Conservation (phyloP, 2,797 vertebrate species). For the Miichthys miiuy region DNA sequence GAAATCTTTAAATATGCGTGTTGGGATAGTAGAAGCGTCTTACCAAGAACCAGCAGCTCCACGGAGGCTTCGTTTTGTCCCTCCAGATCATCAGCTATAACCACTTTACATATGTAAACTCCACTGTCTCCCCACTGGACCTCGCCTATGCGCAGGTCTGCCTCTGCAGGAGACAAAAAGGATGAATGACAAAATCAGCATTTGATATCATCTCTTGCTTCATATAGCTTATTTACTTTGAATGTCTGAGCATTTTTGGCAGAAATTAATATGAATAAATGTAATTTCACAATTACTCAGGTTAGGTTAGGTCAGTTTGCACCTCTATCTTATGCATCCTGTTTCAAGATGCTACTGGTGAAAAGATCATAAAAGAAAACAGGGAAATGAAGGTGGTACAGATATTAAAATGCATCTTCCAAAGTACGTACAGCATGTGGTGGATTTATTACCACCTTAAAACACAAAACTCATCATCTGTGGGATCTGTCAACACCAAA, state of each 20-base stretch:
- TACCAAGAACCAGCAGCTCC: slow-evolving; percentile 95
- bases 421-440: too few species aligned
- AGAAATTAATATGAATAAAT: not conserved
- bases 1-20: not conserved
- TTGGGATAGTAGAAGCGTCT: slow-evolving; percentile 62
- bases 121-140: slow-evolving; percentile 95
- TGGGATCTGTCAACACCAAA: too few species aligned
- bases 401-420: too few species aligned
- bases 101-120: slow-evolving; percentile 93
- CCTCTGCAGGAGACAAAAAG: slow-evolving; percentile 81
- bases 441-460: too few species aligned
- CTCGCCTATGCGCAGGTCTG: slow-evolving; percentile 92
- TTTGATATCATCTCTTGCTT: not conserved
- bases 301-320: too few species aligned
- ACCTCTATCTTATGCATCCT: too few species aligned
- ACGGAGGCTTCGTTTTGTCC: slow-evolving; percentile 93
- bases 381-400: too few species aligned
- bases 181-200: not conserved
- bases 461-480: too few species aligned
- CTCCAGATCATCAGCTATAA: slow-evolving; percentile 92
- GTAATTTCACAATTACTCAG: too few species aligned
- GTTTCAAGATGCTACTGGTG: too few species aligned
- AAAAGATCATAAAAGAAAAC: too few species aligned
- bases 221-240: not conserved
- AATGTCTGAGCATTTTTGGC: not conserved